A percentile compares a stretch with the other conserved stretches of the same genome.
Conservation (phyloP, 1,140 invertebrate species). For the Drosophila albomicans region DNA sequence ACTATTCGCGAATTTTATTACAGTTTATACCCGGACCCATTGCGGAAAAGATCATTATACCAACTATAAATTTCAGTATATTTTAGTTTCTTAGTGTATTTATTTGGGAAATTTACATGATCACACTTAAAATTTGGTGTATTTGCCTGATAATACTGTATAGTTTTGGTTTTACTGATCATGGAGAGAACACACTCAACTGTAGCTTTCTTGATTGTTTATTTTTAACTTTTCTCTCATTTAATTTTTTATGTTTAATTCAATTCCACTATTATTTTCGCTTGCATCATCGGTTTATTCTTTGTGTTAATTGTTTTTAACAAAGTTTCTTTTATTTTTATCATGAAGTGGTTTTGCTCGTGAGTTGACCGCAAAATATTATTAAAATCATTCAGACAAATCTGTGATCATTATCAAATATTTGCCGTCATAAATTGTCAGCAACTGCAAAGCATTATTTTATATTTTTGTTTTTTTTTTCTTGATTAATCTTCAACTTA, state of each 20-base stretch:
- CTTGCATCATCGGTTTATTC: conserved; percentile 13
- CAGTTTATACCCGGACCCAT: background rate
- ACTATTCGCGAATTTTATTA: conserved; percentile 3
- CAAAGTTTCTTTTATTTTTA: background rate
- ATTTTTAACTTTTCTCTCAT: conserved; percentile 8
- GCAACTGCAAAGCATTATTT: conserved; percentile 18
- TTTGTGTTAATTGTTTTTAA: background rate
- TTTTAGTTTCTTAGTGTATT: too few species aligned
- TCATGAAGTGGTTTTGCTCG: conserved; percentile 1
- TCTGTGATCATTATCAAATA: background rate
- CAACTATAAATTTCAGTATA: too few species aligned
- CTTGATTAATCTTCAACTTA: conserved; percentile 12
- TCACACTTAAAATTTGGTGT: too few species aligned
- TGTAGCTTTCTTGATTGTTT: background rate
- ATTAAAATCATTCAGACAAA: conserved; percentile 22
- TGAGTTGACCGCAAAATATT: conserved; percentile 12
- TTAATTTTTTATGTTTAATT: background rate
- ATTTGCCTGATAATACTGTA: too few species aligned
- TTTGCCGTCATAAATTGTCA: conserved; percentile 22
- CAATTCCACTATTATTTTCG: background rate
- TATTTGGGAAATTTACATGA: too few species aligned
- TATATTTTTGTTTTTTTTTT: conserved; percentile 1
- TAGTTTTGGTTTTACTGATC: too few species aligned
- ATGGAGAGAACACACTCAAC: too few species aligned
- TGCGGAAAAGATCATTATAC: too few species aligned